These are phyloP conservation scores for Hypocryptadius cinnamomeus DNA, from an alignment of 2,113 vertebrate species.

Conservation along the genomic window DNA sequence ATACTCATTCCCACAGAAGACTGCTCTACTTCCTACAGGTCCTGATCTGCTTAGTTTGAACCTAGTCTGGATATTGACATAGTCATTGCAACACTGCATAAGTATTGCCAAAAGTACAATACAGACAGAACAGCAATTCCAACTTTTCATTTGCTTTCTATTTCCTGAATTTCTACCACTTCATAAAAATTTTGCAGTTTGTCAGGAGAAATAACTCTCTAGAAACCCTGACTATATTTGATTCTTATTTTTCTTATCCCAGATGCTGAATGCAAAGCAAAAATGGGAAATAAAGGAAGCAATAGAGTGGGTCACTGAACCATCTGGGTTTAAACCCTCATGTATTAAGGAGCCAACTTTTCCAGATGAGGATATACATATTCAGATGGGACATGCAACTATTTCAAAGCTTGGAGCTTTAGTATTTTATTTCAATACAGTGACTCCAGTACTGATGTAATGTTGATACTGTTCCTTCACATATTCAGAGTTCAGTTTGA, in stretches of 20 bases:
- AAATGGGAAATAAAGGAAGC: slow-evolving; percentile 78
- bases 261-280: slow-evolving; percentile 86
- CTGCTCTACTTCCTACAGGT: neutral
- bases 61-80: neutral
- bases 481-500: neutral
- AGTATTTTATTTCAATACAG: neutral
- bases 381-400: slow-evolving; percentile 72
- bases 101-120: neutral
- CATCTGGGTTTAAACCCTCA: slow-evolving; percentile 73
- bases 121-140: neutral
- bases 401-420: slow-evolving; percentile 70
- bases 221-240: neutral
- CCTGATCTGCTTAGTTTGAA: neutral
- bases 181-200: neutral
- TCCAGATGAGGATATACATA: slow-evolving; percentile 69
- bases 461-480: neutral
- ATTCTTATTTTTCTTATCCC: neutral
- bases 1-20: neutral
- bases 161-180: neutral
- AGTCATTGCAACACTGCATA: neutral
- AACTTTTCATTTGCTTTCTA: neutral
- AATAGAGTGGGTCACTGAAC: slow-evolving; percentile 69
- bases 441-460: neutral
- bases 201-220: neutral
- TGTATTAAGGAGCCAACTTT: slow-evolving; percentile 82